Evolutionary conservation across 2,113 vertebrate genomes (phyloP), one percentile per base, ranked within the genome.

Genomic region (Ellobius talpinus): DNA sequence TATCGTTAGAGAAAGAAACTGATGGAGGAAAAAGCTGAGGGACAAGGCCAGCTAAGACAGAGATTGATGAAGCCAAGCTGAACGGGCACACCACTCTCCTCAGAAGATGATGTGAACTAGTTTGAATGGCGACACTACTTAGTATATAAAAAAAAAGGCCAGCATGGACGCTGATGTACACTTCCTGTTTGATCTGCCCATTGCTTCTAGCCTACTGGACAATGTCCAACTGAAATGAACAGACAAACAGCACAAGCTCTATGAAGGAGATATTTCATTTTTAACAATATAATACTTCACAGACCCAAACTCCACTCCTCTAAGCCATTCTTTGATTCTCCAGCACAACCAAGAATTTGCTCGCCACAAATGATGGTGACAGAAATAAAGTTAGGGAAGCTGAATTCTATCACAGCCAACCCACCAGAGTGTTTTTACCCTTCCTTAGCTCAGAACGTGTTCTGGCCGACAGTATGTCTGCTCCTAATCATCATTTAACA

Each of bases 401-500:
- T 58, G 9, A 91, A 61, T 92, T 66, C 10, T 92, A 77, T 93
- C 70, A 31, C 8, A 24, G 81, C 7, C 31, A 5, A 33, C 76
- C 94, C 85, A 66, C 81, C 89, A 58, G 76, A 93, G 68, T 8
- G 12, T 52, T 78, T n/a, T 84, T 52, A 24, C 39, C 42, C 50
- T 63, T 23, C n/a, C 73, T 97, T 90, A 87, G 95, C 70, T 93
- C 70, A 95, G 66, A 96, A 95, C 72, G 70, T 78, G 74, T 21
- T 89, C 66, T 89, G 31, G 95, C 90, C 19, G 78, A 91, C 96
- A 76, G 16, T 36, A 10, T 87, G 93, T 97, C 93, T 96, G 88
- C 91, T 93, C 91, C 6, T 94, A 94, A 70, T 93, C 13, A 70
- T 96, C 82, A 96, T 73, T 96, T 98, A 95, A 96, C 78, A 81